Conservation (phyloP, 2,888 invertebrate species). For the Caenorhabditis sp. region DNA sequence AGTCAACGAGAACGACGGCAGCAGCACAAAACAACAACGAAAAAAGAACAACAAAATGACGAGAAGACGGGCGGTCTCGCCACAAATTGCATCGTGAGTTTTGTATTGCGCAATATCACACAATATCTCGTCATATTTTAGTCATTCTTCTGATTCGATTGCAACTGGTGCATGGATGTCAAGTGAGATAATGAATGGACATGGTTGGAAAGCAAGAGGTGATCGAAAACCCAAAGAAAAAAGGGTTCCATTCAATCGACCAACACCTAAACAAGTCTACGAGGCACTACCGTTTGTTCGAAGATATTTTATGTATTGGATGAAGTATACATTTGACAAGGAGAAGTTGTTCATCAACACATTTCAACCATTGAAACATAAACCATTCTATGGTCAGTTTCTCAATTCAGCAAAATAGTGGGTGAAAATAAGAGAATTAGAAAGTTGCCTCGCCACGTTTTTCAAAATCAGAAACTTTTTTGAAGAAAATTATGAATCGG, state of each 20-base stretch:
- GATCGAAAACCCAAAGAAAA: constrained; percentile 60
- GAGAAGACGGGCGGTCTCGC: constrained; percentile 1
- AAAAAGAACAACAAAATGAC: constrained; percentile 10
- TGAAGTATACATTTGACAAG: constrained; percentile 68
- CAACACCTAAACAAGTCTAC: constrained; percentile 62
- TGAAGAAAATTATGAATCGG: too few species aligned
- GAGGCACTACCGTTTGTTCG: constrained; percentile 69
- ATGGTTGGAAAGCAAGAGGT: constrained; percentile 64
- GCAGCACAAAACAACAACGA: not conserved
- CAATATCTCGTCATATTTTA: too few species aligned
- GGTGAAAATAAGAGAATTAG: too few species aligned
- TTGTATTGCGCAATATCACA: too few species aligned
- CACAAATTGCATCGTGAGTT: not conserved
- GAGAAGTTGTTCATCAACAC: constrained; percentile 73
- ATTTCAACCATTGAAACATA: constrained; percentile 71
- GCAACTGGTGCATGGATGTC: constrained; percentile 12
- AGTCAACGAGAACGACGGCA: not conserved
- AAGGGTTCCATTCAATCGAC: constrained; percentile 65
- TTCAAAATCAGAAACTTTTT: too few species aligned
- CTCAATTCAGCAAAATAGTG: too few species aligned
- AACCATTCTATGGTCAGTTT: constrained; percentile 72
- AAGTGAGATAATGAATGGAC: constrained; percentile 16
- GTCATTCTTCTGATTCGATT: not conserved
- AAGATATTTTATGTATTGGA: constrained; percentile 65
- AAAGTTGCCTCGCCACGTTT: too few species aligned